A percentile compares a stretch with the other conserved stretches of the same genome.
phyloP scores from a whole-genome alignment of 1,140 invertebrate genomes.

The Delia radicum region DNA sequence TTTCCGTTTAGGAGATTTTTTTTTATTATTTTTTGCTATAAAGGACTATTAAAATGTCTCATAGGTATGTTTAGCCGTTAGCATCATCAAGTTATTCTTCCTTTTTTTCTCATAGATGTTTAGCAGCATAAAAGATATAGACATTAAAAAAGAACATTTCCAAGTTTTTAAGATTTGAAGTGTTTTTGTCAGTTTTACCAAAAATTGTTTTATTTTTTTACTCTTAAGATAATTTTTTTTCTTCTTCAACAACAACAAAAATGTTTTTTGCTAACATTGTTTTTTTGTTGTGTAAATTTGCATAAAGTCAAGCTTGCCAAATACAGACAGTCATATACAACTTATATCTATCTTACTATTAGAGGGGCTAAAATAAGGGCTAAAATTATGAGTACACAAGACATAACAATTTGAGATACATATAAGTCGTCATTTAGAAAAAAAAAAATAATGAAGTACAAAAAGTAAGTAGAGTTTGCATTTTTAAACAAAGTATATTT shows the following conservation, averaged over 20 bases:
- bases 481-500: no score
- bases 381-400: no score
- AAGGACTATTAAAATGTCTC: conserved; percentile 2
- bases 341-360: not conserved
- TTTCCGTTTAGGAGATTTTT: not conserved
- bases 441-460: no score
- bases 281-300: not conserved
- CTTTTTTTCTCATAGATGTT: not conserved
- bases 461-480: no score
- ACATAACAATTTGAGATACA: no score
- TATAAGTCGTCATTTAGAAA: no score
- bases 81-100: not conserved
- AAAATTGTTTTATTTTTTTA: not conserved
- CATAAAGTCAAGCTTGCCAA: conserved; percentile 8
- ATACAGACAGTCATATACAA: not conserved
- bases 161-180: conserved; percentile 15
- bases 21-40: not conserved
- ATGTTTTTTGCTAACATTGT: not conserved
- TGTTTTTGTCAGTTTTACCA: conserved; percentile 10
- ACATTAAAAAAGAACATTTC: not conserved
- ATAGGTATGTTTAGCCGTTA: conserved; percentile 11
- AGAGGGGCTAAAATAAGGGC: not conserved
- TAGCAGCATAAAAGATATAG: not conserved
- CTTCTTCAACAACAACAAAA: not conserved
- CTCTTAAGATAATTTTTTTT: conserved; percentile 8